phyloP scores from a whole-genome alignment of 2,888 invertebrate genomes.

The Amphimallon solstitiale region DNA sequence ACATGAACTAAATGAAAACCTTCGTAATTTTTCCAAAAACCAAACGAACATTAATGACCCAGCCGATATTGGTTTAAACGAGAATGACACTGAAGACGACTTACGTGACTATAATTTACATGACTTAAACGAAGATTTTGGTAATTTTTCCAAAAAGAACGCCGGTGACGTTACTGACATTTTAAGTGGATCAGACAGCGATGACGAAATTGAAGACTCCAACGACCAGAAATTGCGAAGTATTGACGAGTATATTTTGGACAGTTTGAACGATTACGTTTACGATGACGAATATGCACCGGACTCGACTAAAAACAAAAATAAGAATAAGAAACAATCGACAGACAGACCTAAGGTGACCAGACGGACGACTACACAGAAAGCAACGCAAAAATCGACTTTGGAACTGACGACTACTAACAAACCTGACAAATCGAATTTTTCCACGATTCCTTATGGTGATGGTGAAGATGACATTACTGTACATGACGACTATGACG shows the following conservation, averaged over 20 bases:
- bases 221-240: conserved; percentile 3
- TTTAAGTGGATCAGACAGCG: too few species aligned
- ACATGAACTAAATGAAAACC: too few species aligned
- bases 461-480: background rate
- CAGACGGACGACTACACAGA: conserved; percentile 20
- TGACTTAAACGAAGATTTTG: too few species aligned
- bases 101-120: too few species aligned
- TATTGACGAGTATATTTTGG: conserved; percentile 35
- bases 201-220: background rate
- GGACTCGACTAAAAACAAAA: conserved; percentile 26
- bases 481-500: background rate
- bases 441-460: background rate
- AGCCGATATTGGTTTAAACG: background rate
- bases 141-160: too few species aligned
- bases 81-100: too few species aligned
- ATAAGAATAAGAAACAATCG: conserved; percentile 39
- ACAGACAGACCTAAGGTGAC: conserved; percentile 40
- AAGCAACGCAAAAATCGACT: conserved; percentile 9
- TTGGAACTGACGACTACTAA: background rate
- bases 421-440: background rate
- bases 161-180: background rate
- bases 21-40: too few species aligned
- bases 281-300: conserved; percentile 36
- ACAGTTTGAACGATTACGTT: conserved; percentile 28
- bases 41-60: too few species aligned